These are phyloP conservation scores for Spodoptera litura DNA, from an alignment of 1,140 invertebrate species.

Conservation along the genomic window DNA sequence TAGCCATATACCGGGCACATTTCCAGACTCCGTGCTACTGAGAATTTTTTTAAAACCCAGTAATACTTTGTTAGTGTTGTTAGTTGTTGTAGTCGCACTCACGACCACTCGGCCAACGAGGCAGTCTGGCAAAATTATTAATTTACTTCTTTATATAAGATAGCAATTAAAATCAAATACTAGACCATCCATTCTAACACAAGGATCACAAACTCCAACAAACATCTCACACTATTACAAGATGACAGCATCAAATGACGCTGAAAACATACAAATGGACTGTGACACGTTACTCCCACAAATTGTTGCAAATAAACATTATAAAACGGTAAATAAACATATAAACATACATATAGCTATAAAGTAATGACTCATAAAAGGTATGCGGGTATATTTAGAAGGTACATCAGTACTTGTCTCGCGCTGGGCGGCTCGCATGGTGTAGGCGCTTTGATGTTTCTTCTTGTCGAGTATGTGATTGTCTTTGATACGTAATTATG, in stretches of 20 bases:
- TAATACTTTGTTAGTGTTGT: too few relatives aligned
- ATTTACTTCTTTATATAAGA: too few relatives aligned
- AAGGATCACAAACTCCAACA: too few relatives aligned
- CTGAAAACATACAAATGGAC: background rate
- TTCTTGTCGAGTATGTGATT: background rate
- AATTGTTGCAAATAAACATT: conserved; percentile 38
- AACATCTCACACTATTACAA: too few relatives aligned
- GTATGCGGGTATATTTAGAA: conserved; percentile 38
- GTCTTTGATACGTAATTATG: background rate
- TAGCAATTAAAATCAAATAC: too few relatives aligned
- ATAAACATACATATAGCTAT: background rate
- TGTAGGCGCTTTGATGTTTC: conserved; percentile 25
- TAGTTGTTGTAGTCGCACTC: too few relatives aligned
- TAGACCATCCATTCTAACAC: too few relatives aligned
- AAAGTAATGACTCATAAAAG: conserved; percentile 42
- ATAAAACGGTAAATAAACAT: conserved; percentile 39
- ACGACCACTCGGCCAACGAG: too few relatives aligned
- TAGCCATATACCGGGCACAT: too few relatives aligned
- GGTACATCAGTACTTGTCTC: conserved; percentile 19
- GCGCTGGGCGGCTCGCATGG: background rate
- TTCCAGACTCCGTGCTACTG: too few relatives aligned
- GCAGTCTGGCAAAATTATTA: too few relatives aligned
- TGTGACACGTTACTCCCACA: background rate
- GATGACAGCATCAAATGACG: background rate
- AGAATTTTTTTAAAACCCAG: too few relatives aligned